A percentile compares a stretch with the other conserved stretches of the same genome.
These are phyloP conservation scores for Pristis pectinata DNA, from an alignment of 2,797 vertebrate genomes.

Conservation along the genomic window DNA sequence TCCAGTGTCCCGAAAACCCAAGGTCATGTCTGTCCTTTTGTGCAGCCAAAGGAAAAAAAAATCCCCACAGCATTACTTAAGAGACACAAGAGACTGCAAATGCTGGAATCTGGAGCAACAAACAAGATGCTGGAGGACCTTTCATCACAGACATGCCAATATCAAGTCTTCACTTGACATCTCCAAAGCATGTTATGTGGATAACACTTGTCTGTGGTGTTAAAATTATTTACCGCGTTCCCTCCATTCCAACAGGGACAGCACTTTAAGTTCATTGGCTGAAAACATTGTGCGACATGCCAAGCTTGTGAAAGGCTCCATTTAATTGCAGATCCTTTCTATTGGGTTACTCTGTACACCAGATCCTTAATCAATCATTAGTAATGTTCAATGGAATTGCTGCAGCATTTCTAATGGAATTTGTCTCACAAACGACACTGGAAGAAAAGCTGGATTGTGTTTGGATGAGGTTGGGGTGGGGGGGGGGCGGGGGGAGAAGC, in stretches of 20 bases:
- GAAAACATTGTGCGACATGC: too few relatives aligned
- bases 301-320: neutral
- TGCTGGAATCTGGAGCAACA: too few relatives aligned
- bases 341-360: neutral
- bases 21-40: neutral
- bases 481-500: too few relatives aligned
- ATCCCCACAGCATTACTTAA: neutral
- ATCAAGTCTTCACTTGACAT: neutral
- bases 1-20: neutral
- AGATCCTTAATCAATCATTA: neutral
- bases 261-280: neutral
- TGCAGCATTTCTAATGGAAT: neutral
- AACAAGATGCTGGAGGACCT: too few relatives aligned
- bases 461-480: too few relatives aligned
- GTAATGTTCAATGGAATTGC: neutral
- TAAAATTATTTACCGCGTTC: neutral
- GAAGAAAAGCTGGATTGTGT: too few relatives aligned
- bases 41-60: neutral
- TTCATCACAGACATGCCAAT: neutral
- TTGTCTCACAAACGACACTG: neutral
- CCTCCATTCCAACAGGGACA: neutral
- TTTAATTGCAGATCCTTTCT: neutral
- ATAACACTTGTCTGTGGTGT: neutral
- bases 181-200: neutral
- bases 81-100: too few relatives aligned